Evolutionary conservation across 2,113 vertebrate species (phyloP), one percentile per base, ranked within the genome.

Genomic region (Lanius collurio): DNA sequence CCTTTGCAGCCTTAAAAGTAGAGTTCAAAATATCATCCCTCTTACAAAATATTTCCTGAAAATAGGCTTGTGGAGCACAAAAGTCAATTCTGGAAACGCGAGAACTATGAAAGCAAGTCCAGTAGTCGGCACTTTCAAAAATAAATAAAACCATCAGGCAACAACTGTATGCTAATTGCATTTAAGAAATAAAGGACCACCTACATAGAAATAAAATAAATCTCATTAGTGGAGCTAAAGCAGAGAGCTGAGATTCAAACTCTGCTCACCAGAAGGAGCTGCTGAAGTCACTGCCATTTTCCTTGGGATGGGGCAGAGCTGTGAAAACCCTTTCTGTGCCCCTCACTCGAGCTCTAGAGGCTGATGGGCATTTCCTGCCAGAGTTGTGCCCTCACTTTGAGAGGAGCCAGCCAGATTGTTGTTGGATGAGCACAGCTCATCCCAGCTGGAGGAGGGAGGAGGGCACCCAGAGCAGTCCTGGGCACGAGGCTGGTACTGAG

Each of bases 31-130:
- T 69, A 91, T 80, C 60, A 90, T 89, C 60, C 92, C 65, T 83
- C 83, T 97, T 96, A 97, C 93, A 94, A 97, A 94, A 95, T 84
- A 73, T 67, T 95, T 96, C 83, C 56, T 97, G 92, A 90, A 96
- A 97, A 94, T 65, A 93, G 88, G 73, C 85, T 70, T 91, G 60
- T 57, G 76, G 78, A 97, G 68, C 83, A 89, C 90, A 93, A 65
- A 70, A 88, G 88, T 94, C 64, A 86, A 24, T 96, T 96, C 93
- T 96, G 95, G 88, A 91, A 97, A 95, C 14, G 64, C 69, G 28
- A 77, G 89, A 96, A 83, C 95, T 97, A 88, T 96, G 83, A 95
- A 96, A 94, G 90, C 83, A 81, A 94, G 83, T 74, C 88, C 94
- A 96, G 90, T 73, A 93, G 75, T 96, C 55, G 75, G 86, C 80